These are phyloP conservation scores for Girardinus metallicus DNA, from an alignment of 2,797 vertebrate species.

Conservation along the genomic window DNA sequence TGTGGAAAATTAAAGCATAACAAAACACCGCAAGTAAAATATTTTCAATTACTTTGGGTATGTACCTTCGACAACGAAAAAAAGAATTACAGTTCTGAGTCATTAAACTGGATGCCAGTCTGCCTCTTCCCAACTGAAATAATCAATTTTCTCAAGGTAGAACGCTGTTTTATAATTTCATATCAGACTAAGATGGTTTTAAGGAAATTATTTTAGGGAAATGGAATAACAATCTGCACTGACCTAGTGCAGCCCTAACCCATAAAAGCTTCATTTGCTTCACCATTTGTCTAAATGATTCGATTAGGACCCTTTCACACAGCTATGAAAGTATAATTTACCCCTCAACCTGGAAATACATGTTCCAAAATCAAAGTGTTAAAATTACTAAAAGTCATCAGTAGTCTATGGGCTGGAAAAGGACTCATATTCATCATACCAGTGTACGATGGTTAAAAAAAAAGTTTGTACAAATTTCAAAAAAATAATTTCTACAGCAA, in stretches of 20 bases:
- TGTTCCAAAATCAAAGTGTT: neutral
- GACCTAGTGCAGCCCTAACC: neutral
- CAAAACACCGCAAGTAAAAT: conserved; percentile 6
- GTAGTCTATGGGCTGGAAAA: neutral
- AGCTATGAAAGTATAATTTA: conserved; percentile 38
- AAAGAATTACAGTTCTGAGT: neutral
- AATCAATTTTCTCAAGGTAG: neutral
- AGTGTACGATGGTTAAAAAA: neutral
- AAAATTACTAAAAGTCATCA: neutral
- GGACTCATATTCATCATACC: neutral
- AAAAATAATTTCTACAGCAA: neutral
- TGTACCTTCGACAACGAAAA: neutral
- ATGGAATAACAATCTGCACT: neutral
- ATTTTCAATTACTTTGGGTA: neutral
- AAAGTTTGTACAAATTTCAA: neutral
- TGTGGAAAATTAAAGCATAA: conserved; percentile 16
- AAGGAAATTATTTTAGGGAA: neutral
- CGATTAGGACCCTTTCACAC: conserved; percentile 30
- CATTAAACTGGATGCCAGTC: neutral
- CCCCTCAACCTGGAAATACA: conserved; percentile 14
- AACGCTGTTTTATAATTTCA: neutral
- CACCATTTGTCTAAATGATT: conserved; percentile 21
- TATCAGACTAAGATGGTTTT: neutral
- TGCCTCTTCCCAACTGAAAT: neutral
- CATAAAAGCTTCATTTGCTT: conserved; percentile 10